A percentile compares a stretch with the other conserved stretches of the same genome.
These are phyloP conservation scores for Limulus polyphemus DNA, from an alignment of 2,888 invertebrate species.

Conservation along the genomic window DNA sequence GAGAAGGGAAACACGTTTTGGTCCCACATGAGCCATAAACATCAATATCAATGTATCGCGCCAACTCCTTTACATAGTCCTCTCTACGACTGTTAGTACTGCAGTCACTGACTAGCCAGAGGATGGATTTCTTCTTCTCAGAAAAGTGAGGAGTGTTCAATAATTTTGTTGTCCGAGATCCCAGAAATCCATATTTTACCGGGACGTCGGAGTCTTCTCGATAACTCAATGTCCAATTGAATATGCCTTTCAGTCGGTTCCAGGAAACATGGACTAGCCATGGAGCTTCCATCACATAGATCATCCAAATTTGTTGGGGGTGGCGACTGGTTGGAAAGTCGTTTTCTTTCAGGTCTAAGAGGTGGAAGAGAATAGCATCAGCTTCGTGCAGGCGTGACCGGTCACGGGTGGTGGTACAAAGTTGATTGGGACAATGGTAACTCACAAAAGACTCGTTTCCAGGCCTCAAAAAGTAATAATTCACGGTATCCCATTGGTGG, in stretches of 20 bases:
- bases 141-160: not conserved
- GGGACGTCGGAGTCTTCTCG: slow-evolving; percentile 14
- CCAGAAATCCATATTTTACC: slow-evolving; percentile 16
- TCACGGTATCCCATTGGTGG: slow-evolving; percentile 13
- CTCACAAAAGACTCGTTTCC: slow-evolving; percentile 10
- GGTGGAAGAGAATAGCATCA: slow-evolving; percentile 22
- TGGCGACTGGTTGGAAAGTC: slow-evolving; percentile 11
- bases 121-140: slow-evolving; percentile 3
- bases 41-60: slow-evolving; percentile 19
- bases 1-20: slow-evolving; percentile 16
- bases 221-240: slow-evolving; percentile 26
- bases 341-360: slow-evolving; percentile 12
- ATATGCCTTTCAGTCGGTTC: slow-evolving; percentile 1
- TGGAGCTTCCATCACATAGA: slow-evolving; percentile 16
- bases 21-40: slow-evolving; percentile 19
- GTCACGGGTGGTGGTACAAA: slow-evolving; percentile 14
- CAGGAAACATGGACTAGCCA: slow-evolving; percentile 7
- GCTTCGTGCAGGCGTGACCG: slow-evolving; percentile 10
- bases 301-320: slow-evolving; percentile 17
- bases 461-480: slow-evolving; percentile 13
- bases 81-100: slow-evolving; percentile 15
- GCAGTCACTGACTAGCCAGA: slow-evolving; percentile 23
- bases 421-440: slow-evolving; percentile 14
- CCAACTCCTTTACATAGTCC: slow-evolving; percentile 18
- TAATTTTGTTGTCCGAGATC: not conserved